These are phyloP conservation scores for Oeneis ivallda DNA, from an alignment of 2,888 invertebrate species.

Conservation along the genomic window DNA sequence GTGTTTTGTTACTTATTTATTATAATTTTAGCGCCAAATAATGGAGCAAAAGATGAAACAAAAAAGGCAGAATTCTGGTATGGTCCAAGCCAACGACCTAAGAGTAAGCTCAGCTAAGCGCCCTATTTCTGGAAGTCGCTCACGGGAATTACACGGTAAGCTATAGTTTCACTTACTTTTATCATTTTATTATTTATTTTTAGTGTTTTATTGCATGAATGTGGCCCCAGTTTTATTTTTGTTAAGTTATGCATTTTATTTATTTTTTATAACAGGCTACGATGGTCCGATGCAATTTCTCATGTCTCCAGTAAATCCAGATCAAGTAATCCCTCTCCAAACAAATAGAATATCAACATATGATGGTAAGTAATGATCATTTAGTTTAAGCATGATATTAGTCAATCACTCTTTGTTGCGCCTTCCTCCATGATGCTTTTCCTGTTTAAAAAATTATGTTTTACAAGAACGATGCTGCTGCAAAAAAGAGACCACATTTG, in stretches of 20 bases:
- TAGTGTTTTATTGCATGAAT: slow-evolving; percentile 44
- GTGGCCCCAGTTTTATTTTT: slow-evolving; percentile 46
- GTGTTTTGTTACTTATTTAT: slow-evolving; percentile 24
- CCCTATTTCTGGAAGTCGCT: slow-evolving; percentile 85
- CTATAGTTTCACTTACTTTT: slow-evolving; percentile 26
- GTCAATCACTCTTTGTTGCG: too few species aligned
- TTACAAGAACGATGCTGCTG: too few species aligned
- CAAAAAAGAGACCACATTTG: too few species aligned
- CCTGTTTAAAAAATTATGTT: too few species aligned
- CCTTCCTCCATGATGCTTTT: too few species aligned
- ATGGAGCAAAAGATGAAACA: slow-evolving; percentile 95
- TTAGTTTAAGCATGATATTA: slow-evolving; percentile 11
- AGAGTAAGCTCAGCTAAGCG: slow-evolving; percentile 86
- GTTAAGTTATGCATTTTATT: slow-evolving; percentile 44
- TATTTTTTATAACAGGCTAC: slow-evolving; percentile 83
- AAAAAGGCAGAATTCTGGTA: slow-evolving; percentile 91
- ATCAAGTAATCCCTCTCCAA: slow-evolving; percentile 85
- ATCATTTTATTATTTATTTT: slow-evolving; percentile 40
- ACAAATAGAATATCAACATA: slow-evolving; percentile 79
- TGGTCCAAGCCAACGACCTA: slow-evolving; percentile 93
- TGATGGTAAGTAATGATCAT: slow-evolving; percentile 66
- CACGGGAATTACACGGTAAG: slow-evolving; percentile 86
- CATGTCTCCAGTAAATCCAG: slow-evolving; percentile 90
- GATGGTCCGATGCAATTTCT: slow-evolving; percentile 94
- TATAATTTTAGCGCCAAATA: slow-evolving; percentile 85